Evolutionary conservation across 2,888 invertebrate species (phyloP).

Genomic region (Allacma fusca): DNA sequence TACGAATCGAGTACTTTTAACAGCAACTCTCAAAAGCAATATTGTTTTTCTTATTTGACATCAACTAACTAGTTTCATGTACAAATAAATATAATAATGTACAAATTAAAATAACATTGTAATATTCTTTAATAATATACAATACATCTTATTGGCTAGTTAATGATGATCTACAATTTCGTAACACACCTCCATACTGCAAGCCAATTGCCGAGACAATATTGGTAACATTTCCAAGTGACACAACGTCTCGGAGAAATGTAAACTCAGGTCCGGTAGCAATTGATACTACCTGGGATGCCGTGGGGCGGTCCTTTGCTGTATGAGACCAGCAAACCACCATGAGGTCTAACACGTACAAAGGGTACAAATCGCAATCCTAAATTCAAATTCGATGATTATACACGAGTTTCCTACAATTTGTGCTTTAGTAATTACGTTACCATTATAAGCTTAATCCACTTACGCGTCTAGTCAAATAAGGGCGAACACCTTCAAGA

Average conservation of each 20-base stretch:
- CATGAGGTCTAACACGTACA: constrained; percentile 92
- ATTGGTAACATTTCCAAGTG: constrained; percentile 74
- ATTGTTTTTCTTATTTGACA: no score
- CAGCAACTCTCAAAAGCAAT: no score
- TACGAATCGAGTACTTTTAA: no score
- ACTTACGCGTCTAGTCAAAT: constrained; percentile 80
- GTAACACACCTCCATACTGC: constrained; percentile 63
- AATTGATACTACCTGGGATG: constrained; percentile 92
- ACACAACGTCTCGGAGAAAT: constrained; percentile 81
- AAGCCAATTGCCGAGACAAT: constrained; percentile 72
- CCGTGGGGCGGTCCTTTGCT: constrained; percentile 83
- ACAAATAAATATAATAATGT: no score
- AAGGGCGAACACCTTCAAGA: constrained; percentile 91
- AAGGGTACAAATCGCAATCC: constrained; percentile 72
- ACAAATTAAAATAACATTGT: no score
- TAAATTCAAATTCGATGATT: no score
- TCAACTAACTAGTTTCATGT: no score
- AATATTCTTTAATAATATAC: no score
- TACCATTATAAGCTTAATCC: no score
- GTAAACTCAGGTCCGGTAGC: constrained; percentile 92
- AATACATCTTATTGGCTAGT: background rate
- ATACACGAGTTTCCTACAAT: no score
- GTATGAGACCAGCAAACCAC: constrained; percentile 92
- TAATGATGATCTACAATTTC: no score
- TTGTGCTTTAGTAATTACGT: no score